A percentile compares a stretch with the other conserved stretches of the same genome.
phyloP scores from a whole-genome alignment of 2,113 vertebrate species.

The Eupsittula cactorum region DNA sequence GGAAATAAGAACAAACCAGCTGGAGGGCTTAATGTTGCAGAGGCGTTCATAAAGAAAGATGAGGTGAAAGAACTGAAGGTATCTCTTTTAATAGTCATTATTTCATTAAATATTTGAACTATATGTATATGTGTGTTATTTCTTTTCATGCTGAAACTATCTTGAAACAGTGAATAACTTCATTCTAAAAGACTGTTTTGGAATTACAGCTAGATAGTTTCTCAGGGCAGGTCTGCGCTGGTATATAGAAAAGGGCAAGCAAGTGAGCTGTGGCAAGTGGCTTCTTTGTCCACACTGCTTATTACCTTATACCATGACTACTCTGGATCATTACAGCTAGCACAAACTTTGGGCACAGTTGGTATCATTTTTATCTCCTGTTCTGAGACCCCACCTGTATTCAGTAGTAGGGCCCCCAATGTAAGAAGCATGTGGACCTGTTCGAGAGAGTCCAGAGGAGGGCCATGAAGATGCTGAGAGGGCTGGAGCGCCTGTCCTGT shows the following conservation, averaged over 20 bases:
- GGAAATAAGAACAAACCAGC: constrained; percentile 72
- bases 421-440: neutral
- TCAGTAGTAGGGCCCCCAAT: neutral
- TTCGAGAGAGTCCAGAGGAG: neutral
- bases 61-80: constrained; percentile 83
- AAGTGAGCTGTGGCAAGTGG: neutral
- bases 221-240: neutral
- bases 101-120: neutral
- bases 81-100: neutral
- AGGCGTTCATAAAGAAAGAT: constrained; percentile 74
- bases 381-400: neutral
- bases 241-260: neutral
- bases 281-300: neutral
- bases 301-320: neutral
- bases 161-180: neutral
- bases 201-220: neutral
- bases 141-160: neutral
- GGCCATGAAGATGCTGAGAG: neutral
- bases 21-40: constrained; percentile 76
- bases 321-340: neutral
- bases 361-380: neutral
- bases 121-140: neutral
- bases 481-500: neutral
- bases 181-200: neutral
- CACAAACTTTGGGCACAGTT: neutral